Evolutionary conservation across 2,113 vertebrate genomes (phyloP).

Genomic region (Pantherophis guttatus): DNA sequence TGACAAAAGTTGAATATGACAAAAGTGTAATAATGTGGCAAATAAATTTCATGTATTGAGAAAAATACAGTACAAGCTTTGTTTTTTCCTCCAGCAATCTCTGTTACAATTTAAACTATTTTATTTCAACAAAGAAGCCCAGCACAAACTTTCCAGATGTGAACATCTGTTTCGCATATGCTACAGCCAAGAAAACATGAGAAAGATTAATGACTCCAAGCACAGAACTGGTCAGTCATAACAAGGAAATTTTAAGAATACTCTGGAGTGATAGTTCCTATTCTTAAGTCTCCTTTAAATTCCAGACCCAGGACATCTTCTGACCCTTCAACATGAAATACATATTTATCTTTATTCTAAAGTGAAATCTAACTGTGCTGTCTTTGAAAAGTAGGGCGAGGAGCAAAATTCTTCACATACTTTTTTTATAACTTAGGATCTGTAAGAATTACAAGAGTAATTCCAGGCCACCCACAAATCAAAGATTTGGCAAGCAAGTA

Average conservation of each 20-base stretch:
- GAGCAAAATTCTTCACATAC: neutral
- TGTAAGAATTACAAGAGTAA: neutral
- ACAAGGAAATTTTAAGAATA: constrained; percentile 27
- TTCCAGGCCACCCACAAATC: neutral
- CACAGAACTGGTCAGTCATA: constrained; percentile 50
- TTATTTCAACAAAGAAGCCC: constrained; percentile 17
- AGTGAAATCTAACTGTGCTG: neutral
- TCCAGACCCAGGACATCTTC: neutral
- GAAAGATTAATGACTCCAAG: constrained; percentile 62
- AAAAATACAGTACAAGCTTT: constrained; percentile 34
- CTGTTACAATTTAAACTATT: constrained; percentile 41
- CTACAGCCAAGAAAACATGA: constrained; percentile 53
- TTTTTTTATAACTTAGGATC: neutral
- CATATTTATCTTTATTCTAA: neutral
- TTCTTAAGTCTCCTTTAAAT: neutral
- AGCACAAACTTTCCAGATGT: constrained; percentile 64
- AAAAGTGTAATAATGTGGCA: constrained; percentile 28
- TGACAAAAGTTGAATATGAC: constrained; percentile 10
- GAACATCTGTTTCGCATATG: constrained; percentile 68
- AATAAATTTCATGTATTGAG: constrained; percentile 40
- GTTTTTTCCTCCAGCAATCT: constrained; percentile 35
- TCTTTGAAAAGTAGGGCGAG: neutral
- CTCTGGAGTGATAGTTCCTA: constrained; percentile 19
- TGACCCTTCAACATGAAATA: neutral
- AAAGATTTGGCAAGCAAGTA: neutral